Percentiles rank a stretch among this genome's conserved stretches.
These are phyloP conservation scores for Odontomachus brunneus DNA, from an alignment of 1,140 invertebrate genomes.

Conservation along the genomic window DNA sequence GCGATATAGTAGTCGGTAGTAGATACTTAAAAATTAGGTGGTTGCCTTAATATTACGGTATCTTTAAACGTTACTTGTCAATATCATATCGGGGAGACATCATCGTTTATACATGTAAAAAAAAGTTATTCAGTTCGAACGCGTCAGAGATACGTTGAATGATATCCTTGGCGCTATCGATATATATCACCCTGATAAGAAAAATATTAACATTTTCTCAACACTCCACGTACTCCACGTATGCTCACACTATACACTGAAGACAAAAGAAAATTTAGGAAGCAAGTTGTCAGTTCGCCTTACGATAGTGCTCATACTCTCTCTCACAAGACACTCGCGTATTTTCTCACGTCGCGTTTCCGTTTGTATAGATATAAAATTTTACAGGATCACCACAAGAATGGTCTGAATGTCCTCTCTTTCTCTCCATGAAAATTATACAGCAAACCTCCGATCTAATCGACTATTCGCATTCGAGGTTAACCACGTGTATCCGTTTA, in stretches of 20 bases:
- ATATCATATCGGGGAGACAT: conserved; percentile 40
- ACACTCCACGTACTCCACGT: conserved; percentile 51
- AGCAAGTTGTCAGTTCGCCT: conserved; percentile 60
- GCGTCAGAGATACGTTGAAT: conserved; percentile 43
- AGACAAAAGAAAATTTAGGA: conserved; percentile 70
- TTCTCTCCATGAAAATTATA: conserved; percentile 71
- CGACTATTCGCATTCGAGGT: conserved; percentile 40
- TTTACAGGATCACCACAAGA: conserved; percentile 66
- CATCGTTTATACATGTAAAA: conserved; percentile 50
- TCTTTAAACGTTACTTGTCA: conserved; percentile 63
- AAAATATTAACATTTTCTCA: conserved; percentile 70
- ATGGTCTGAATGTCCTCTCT: conserved; percentile 68
- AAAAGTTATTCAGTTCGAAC: conserved; percentile 61
- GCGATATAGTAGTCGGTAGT: conserved; percentile 37
- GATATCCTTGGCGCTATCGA: conserved; percentile 57
- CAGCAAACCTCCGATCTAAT: conserved; percentile 58
- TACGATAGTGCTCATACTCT: conserved; percentile 32
- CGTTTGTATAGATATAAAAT: conserved; percentile 74
- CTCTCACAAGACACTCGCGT: conserved; percentile 36
- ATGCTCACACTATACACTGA: conserved; percentile 64
- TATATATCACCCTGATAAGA: conserved; percentile 56
- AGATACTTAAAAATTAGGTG: conserved; percentile 66
- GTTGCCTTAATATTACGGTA: conserved; percentile 72
- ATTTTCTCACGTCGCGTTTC: neutral
- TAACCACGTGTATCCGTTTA: conserved; percentile 59